Conservation (phyloP, 2,113 vertebrate genomes). For the Chaetodon trifascialis region DNA sequence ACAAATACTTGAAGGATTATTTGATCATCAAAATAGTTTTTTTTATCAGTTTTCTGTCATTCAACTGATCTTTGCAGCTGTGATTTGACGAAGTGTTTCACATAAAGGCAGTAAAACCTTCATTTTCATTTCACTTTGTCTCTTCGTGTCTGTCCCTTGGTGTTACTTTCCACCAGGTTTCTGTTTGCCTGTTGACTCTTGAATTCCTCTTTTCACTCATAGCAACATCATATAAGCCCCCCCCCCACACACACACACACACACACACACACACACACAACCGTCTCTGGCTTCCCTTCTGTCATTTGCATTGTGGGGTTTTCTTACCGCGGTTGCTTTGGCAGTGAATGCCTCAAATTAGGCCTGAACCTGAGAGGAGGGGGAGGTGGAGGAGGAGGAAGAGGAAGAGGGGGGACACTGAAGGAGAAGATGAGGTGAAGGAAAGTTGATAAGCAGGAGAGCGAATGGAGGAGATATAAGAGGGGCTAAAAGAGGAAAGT, state of each 20-base stretch:
- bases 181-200: constrained; percentile 44
- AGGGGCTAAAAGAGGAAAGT: too few relatives aligned
- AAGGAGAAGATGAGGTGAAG: background rate
- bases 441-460: background rate
- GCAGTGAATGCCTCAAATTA: constrained; percentile 5
- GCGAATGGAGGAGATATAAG: background rate
- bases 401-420: background rate
- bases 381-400: background rate
- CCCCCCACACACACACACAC: background rate
- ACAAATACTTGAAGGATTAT: too few relatives aligned
- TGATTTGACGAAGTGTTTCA: background rate
- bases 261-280: background rate
- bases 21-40: too few relatives aligned
- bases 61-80: background rate
- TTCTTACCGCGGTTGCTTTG: background rate
- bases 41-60: background rate
- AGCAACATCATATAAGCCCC: constrained; percentile 51
- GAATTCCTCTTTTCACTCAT: constrained; percentile 63
- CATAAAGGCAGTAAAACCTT: background rate
- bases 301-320: constrained; percentile 26
- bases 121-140: background rate
- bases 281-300: background rate
- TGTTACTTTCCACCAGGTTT: constrained; percentile 3
- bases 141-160: background rate
- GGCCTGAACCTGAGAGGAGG: constrained; percentile 28